Conservation (phyloP, 2,888 invertebrate genomes). For the Drosophila lutescens region DNA sequence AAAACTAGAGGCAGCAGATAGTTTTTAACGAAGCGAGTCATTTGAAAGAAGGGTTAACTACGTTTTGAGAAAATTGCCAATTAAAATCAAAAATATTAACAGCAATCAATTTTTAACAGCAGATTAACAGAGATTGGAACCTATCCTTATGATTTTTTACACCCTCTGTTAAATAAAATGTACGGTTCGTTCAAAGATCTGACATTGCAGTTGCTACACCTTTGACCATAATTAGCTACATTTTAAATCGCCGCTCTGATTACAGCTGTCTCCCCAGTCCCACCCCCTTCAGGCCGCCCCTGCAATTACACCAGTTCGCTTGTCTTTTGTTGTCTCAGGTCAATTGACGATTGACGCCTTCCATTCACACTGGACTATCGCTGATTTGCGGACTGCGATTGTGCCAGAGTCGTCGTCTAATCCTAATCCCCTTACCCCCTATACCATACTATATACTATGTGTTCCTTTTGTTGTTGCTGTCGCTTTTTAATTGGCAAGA, state of each 20-base stretch:
- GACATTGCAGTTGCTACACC: constrained; percentile 12
- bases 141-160: neutral
- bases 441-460: neutral
- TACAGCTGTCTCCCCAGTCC: neutral
- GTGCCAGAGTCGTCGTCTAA: constrained; percentile 11
- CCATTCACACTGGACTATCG: constrained; percentile 35
- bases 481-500: constrained; percentile 47
- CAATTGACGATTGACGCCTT: constrained; percentile 49
- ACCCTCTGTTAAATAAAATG: neutral
- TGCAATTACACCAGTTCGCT: neutral
- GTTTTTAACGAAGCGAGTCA: neutral
- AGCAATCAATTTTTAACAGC: neutral
- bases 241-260: constrained; percentile 32
- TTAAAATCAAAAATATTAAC: no score
- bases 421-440: neutral
- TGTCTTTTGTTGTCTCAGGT: constrained; percentile 18
- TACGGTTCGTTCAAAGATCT: neutral
- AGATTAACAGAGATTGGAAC: neutral
- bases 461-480: constrained; percentile 18
- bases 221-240: constrained; percentile 49
- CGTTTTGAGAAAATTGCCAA: no score
- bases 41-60: neutral
- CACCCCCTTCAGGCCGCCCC: neutral
- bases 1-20: neutral
- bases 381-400: constrained; percentile 23